Evolutionary conservation across 2,113 vertebrate species (phyloP), one percentile per base, ranked within the genome.

Genomic region (Thunnus thynnus): DNA sequence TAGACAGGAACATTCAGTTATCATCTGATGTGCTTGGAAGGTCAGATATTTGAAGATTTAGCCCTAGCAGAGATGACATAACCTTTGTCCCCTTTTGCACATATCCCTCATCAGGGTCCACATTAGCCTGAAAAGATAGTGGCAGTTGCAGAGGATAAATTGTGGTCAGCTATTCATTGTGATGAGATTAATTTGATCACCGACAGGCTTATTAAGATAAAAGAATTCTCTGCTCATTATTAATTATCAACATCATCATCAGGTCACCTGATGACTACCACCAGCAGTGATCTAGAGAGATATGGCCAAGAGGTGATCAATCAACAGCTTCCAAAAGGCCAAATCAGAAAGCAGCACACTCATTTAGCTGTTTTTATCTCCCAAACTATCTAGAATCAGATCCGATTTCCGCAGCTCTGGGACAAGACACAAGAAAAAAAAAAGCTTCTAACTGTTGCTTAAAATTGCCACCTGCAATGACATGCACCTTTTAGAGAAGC

Each of bases 291-390:
- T 22, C 13, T 67, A 27, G 44, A 68, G 47, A 68, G 57, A 27
- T 25, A 14, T 20, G 17, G 50, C 25, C 36, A 54, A 55, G 66
- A 68, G 13, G 55, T 56, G 5, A 64, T 44, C 41, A 52, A 46
- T 66, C 47, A 63, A 58, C 67, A 72, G 41, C 20, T 18, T 69
- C 58, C 51, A 9, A 65, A 30, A 30, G 44, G 11, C 51, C 60
- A 52, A 27, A 1, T 27, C 13, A 69, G 51, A 52, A 60, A 76
- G 36, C 16, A 80, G 18, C 44, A 41, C 4, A 32, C 25, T 20
- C 27, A 8, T 2, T 2, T 8, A n/a, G 14, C 17, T 25, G 22
- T 55, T 55, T 22, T 56, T 20, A 20, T 16, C 7, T 3, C 18
- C 62, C 52, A 17, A n/a, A 52, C 9, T 9, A 46, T 62, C 41